Evolutionary conservation across 2,113 vertebrate genomes (phyloP).

Genomic region (Eurypyga helias): DNA sequence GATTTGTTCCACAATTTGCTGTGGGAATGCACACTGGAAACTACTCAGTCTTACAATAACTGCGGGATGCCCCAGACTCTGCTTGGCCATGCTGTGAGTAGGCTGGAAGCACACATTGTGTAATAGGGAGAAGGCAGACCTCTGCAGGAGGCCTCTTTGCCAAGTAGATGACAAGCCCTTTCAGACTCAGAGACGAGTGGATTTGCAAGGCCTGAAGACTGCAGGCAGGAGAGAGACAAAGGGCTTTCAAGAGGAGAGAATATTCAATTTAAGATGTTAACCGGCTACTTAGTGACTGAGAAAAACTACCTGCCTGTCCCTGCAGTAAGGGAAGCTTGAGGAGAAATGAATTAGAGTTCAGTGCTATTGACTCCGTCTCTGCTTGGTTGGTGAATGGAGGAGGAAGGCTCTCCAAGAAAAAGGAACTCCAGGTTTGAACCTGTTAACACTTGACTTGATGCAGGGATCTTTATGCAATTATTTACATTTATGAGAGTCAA

Average conservation of each 20-base stretch:
- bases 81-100: background rate
- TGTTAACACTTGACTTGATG: background rate
- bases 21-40: background rate
- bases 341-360: background rate
- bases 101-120: background rate
- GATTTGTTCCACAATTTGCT: background rate
- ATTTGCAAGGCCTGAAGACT: background rate
- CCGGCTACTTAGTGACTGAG: background rate
- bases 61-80: background rate
- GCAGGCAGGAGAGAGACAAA: background rate
- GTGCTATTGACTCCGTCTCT: background rate
- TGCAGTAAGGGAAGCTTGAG: background rate
- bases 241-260: background rate
- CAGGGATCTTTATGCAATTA: background rate
- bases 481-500: background rate
- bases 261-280: slow-evolving; percentile 13
- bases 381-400: background rate
- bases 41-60: background rate
- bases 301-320: background rate
- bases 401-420: background rate
- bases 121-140: background rate
- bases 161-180: background rate
- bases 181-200: background rate
- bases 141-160: background rate
- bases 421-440: background rate